phyloP scores from a whole-genome alignment of 2,888 invertebrate species.

The Ligdia adustata region DNA sequence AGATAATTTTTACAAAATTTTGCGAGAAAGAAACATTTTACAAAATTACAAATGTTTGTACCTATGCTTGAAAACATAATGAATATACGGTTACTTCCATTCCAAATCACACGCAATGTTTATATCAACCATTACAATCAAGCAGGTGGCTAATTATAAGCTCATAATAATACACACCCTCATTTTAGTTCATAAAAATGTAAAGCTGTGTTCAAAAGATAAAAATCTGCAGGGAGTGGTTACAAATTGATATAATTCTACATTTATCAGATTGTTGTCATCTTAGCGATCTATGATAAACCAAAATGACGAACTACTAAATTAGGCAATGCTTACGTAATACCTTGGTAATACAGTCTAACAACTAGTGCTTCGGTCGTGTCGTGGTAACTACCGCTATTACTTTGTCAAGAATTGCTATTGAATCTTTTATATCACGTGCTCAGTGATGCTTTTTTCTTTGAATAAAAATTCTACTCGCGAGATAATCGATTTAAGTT shows the following conservation, averaged over 20 bases:
- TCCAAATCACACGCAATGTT: neutral
- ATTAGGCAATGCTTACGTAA: constrained; percentile 35
- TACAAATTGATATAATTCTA: constrained; percentile 5
- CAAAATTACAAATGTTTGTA: no score
- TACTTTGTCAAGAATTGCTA: neutral
- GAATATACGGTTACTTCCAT: no score
- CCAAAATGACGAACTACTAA: constrained; percentile 10
- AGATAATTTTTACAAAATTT: constrained; percentile 35
- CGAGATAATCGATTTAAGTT: no score
- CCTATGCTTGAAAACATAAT: no score
- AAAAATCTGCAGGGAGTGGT: constrained; percentile 23
- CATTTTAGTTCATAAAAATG: neutral
- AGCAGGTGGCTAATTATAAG: constrained; percentile 6
- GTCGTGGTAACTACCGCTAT: constrained; percentile 23
- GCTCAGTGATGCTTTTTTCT: no score
- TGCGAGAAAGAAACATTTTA: constrained; percentile 3
- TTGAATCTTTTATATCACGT: constrained; percentile 1
- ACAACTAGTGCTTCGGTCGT: constrained; percentile 35
- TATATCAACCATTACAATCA: constrained; percentile 8
- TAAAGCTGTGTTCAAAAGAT: constrained; percentile 11
- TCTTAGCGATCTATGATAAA: constrained; percentile 10
- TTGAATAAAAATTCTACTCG: no score
- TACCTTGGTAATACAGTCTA: constrained; percentile 37
- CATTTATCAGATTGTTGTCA: neutral
- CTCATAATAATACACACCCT: constrained; percentile 14